Evolutionary conservation across 2,113 vertebrate genomes (phyloP), one percentile per base, ranked within the genome.

Genomic region (Rhinoptilus africanus): DNA sequence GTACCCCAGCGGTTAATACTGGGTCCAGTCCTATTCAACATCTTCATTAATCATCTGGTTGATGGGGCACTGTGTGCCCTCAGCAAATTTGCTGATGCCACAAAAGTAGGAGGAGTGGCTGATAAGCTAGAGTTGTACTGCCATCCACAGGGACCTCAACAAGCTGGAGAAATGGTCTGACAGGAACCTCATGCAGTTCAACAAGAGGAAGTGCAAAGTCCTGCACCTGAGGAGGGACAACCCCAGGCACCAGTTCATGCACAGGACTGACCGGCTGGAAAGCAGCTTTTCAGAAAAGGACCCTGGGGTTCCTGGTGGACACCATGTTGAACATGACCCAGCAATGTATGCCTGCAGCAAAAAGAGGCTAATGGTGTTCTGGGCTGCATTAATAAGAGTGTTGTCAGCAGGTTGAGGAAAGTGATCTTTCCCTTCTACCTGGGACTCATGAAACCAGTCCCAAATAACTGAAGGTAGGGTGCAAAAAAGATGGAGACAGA

Each of bases 371-470:
- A 30, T 34, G 11, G 3, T 68, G 14, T 53, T 72, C 59, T 68
- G 43, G 48, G 21, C 45, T 72, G 13, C 26, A 27, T 57, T 41
- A 35, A 39, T 13, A 27, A 18, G 28, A 48, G 2, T 13, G 30
- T 27, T 68, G 30, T 9, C 34, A 83, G 26, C 14, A 74, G 48
- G 26, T 16, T 0, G 0, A 77, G 9, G 24, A 16, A 30, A 30
- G 4, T 41, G 26, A 64, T 54, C 43, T 10, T 60, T 83, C 17
- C 14, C 10, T 5, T 74, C 1, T 39, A 10, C 32, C 75, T 20
- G 54, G 12, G n/a, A 59, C 8, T 26, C 10, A 5, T 69, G 77
- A 53, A 71, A 56, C 11, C 54, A 53, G 39, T 39, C 39, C 39
- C 39, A 39, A 35, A 60, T 11, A 59, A 37, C 59, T 73, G 50